Conservation (phyloP, 2,888 invertebrate genomes). For the Seira sanloemensis region DNA sequence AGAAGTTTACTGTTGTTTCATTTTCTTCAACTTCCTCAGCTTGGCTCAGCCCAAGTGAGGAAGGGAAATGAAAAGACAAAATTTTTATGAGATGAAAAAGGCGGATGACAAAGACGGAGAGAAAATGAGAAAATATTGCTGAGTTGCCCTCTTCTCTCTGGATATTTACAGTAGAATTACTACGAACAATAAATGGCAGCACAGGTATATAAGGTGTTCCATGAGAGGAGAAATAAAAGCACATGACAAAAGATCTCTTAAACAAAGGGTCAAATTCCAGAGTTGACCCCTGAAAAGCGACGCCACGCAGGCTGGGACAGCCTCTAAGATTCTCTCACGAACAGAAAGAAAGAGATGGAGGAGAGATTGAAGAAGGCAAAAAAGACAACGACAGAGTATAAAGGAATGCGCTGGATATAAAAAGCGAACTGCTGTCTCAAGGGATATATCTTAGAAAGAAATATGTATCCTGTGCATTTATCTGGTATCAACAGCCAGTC, state of each 20-base stretch:
- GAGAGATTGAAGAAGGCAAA: slow-evolving; percentile 34
- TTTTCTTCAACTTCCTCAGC: no score
- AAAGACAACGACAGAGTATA: slow-evolving; percentile 61
- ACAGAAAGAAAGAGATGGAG: slow-evolving; percentile 43
- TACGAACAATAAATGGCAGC: no score
- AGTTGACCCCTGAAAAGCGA: slow-evolving; percentile 72
- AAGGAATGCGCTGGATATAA: slow-evolving; percentile 38
- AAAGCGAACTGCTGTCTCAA: slow-evolving; percentile 47
- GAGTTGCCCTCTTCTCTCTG: slow-evolving; percentile 13
- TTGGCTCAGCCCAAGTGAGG: no score
- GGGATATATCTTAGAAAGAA: slow-evolving; percentile 21
- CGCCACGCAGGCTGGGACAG: slow-evolving; percentile 73
- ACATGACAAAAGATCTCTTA: slow-evolving; percentile 72
- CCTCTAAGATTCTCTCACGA: slow-evolving; percentile 67
- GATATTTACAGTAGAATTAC: no score
- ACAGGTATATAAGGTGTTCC: no score
- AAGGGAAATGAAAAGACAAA: slow-evolving; percentile 66
- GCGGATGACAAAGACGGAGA: slow-evolving; percentile 57
- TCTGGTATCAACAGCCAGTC: background rate
- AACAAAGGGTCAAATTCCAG: slow-evolving; percentile 73
- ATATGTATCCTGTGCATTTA: slow-evolving; percentile 48
- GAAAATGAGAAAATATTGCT: slow-evolving; percentile 54
- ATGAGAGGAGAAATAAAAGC: slow-evolving; percentile 63
- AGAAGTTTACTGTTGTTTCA: slow-evolving; percentile 19
- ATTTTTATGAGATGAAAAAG: slow-evolving; percentile 68